Percentiles rank a stretch among this genome's conserved stretches.
These are phyloP conservation scores for Taeniopygia guttata DNA, from an alignment of 2,797 vertebrate genomes.

Conservation along the genomic window DNA sequence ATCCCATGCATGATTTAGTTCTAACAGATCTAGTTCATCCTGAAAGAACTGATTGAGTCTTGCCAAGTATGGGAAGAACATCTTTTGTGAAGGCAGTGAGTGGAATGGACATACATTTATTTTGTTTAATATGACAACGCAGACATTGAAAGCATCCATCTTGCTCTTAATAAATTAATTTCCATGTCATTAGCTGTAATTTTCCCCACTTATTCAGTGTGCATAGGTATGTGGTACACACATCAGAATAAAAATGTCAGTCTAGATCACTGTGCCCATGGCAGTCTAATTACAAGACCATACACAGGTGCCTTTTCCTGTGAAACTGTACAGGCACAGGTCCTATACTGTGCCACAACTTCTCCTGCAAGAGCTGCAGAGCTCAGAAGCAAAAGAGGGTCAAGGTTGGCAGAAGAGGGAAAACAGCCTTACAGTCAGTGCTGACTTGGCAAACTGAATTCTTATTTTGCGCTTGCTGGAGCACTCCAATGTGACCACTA, in stretches of 20 bases:
- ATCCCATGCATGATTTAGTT: background rate
- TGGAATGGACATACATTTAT: background rate
- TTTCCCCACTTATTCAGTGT: background rate
- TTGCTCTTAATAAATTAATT: background rate
- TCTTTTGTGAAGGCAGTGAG: background rate
- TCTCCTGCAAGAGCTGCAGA: background rate
- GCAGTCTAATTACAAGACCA: background rate
- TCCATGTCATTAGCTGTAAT: background rate
- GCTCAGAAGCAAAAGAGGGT: fast-evolving
- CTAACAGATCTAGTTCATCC: background rate
- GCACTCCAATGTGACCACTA: background rate
- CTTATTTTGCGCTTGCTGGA: background rate
- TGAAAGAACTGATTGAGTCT: background rate
- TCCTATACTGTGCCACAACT: background rate
- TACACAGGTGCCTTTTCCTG: background rate
- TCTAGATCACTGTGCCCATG: background rate
- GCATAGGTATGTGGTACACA: background rate
- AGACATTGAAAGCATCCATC: background rate
- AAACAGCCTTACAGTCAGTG: background rate
- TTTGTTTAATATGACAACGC: background rate
- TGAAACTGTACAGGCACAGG: background rate
- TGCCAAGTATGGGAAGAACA: background rate
- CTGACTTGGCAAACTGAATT: background rate
- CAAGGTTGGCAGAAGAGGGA: background rate
- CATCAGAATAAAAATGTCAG: background rate